Base-by-base conservation (phyloP, 2,113 vertebrate species). In the Phycodurus eques region DNA sequence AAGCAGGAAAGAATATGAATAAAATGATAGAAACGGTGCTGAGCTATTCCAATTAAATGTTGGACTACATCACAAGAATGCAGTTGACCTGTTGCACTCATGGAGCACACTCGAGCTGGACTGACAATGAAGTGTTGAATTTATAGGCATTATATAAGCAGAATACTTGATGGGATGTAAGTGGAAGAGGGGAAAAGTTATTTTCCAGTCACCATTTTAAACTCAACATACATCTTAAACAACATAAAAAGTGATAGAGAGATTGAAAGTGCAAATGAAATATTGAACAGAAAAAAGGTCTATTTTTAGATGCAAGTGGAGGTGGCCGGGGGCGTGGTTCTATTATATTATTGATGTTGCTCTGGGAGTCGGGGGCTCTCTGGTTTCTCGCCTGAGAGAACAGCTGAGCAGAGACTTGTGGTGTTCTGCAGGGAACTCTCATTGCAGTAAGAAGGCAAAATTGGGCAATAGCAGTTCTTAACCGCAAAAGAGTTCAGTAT, bases 281-380 rank as follows among this genome's bases (percentile, higher is more conserved):
- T 90, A 92, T 93, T 93, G 49, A 93, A 85, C 49, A 74, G 81
- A 84, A 85, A 82, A 82, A 67, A 80, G 61, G 70, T 80, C 78
- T 92, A 89, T 88, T 91, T 92, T 89, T 89, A 87, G 89, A 87
- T 53, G 47, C 70, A 79, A 77, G 77, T 77, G 71, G 60, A 75
- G 60, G 78, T 80, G 75, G 74, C 13, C 9, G 10, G 27, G 54
- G 83, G 74, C 59, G 70, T 67, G 71, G 59, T 87, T 82, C 65
- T 60, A 72, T 75, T 93, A 74, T 90, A 91, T 92, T 91, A 92
- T 92, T 92, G 82, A 93, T 92, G 86, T 70, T 73, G 76, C 73
- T 68, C 72, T 74, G 81, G 53, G 76, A 76, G 79, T 59, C 7
- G 59, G 49, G 83, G 77, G 86, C 65, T 78, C 13, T 82, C 60